Conservation (phyloP, 2,888 invertebrate genomes). For the Adelognathus sp. region DNA sequence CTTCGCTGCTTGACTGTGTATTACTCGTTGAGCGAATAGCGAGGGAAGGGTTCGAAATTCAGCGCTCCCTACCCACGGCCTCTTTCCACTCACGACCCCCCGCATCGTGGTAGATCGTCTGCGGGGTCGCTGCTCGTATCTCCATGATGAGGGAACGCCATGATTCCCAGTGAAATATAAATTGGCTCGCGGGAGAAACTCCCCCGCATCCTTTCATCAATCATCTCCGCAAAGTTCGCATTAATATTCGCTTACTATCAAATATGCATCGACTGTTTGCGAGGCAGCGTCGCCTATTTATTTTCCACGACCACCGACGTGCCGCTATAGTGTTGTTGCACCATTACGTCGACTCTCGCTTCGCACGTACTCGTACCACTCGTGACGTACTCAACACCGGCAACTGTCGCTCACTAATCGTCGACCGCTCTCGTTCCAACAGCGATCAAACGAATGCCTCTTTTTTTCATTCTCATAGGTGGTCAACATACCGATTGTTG, state of each 20-base stretch:
- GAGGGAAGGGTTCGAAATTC: slow-evolving; percentile 39
- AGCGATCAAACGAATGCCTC: too few relatives aligned
- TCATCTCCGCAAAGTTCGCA: slow-evolving; percentile 72
- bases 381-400: too few relatives aligned
- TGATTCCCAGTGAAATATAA: slow-evolving; percentile 61
- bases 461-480: too few relatives aligned
- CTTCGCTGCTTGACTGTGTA: not conserved
- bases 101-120: not conserved
- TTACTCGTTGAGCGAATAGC: slow-evolving; percentile 33
- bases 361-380: too few relatives aligned
- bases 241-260: slow-evolving; percentile 76
- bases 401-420: too few relatives aligned
- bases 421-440: too few relatives aligned
- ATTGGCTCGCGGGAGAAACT: slow-evolving; percentile 57
- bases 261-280: slow-evolving; percentile 75
- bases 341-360: too few relatives aligned
- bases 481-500: too few relatives aligned
- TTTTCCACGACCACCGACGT: slow-evolving; percentile 47
- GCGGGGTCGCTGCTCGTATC: slow-evolving; percentile 10
- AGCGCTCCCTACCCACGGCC: not conserved
- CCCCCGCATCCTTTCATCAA: slow-evolving; percentile 69
- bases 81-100: not conserved
- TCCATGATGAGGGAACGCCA: slow-evolving; percentile 23
- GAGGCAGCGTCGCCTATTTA: slow-evolving; percentile 59
- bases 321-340: too few relatives aligned